Conservation (phyloP, 92 coral and sea anemone species). For the Phenganax subtilis region DNA sequence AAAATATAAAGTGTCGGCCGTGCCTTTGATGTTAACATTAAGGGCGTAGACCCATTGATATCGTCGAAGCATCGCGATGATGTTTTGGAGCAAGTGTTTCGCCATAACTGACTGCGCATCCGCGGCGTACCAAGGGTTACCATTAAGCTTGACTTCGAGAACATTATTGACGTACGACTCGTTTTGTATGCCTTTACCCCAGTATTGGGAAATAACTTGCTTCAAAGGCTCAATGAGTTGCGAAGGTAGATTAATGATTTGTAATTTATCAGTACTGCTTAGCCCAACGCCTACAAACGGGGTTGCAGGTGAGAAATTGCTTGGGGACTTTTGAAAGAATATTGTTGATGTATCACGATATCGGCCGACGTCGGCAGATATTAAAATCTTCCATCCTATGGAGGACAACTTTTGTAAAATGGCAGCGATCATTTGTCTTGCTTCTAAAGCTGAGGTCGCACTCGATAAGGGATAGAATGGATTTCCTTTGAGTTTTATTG, state of each 20-base stretch:
- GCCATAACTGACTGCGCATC: slow-evolving; percentile 47
- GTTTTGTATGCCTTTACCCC: slow-evolving; percentile 53
- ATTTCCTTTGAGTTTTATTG: slow-evolving; percentile 45
- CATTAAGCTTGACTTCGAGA: slow-evolving; percentile 44
- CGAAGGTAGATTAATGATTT: slow-evolving; percentile 49
- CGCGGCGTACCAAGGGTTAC: slow-evolving; percentile 53
- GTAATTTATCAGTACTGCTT: slow-evolving; percentile 52
- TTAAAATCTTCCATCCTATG: slow-evolving; percentile 52
- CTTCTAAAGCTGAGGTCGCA: slow-evolving; percentile 9
- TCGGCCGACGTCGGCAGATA: slow-evolving; percentile 44
- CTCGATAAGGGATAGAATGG: slow-evolving; percentile 13
- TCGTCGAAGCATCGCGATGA: slow-evolving; percentile 39
- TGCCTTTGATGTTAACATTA: slow-evolving; percentile 45
- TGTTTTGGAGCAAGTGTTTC: slow-evolving; percentile 42
- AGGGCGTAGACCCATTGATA: slow-evolving; percentile 50
- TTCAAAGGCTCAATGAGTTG: slow-evolving; percentile 44
- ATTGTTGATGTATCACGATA: slow-evolving; percentile 45
- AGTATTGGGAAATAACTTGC: slow-evolving; percentile 35
- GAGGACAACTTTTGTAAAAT: slow-evolving; percentile 50
- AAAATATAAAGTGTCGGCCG: slow-evolving; percentile 49
- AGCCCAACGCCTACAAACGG: slow-evolving; percentile 57
- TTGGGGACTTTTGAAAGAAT: slow-evolving; percentile 44
- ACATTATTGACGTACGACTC: slow-evolving; percentile 39
- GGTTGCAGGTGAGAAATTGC: slow-evolving; percentile 10
- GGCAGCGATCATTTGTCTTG: slow-evolving; percentile 44